Evolutionary conservation across 2,113 vertebrate genomes (phyloP).

Genomic region (Gopherus evgoodei): DNA sequence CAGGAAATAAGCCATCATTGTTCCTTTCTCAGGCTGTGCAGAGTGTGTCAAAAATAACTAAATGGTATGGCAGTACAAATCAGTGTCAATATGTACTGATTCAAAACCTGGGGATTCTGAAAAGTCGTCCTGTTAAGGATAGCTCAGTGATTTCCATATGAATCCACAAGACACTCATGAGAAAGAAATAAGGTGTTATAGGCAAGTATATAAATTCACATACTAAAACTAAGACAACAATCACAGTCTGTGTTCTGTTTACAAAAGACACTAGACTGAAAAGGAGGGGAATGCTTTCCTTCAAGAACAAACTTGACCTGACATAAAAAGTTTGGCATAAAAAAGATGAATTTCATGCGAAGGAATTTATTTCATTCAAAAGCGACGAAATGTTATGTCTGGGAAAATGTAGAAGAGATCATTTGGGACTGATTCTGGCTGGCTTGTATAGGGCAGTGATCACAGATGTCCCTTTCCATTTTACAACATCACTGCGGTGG

Average conservation of each 20-base stretch:
- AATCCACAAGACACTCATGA: neutral
- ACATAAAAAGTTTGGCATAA: neutral
- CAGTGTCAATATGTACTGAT: neutral
- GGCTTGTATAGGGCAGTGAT: constrained; percentile 10
- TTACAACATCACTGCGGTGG: constrained; percentile 3
- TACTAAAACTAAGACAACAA: neutral
- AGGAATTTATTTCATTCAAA: constrained; percentile 37
- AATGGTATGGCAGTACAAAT: neutral
- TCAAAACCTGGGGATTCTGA: neutral
- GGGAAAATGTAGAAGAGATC: constrained; percentile 34
- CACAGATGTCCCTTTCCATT: constrained; percentile 49
- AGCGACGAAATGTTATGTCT: constrained; percentile 64
- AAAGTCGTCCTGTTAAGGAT: neutral
- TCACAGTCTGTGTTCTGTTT: neutral
- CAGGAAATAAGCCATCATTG: neutral
- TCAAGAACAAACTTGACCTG: constrained; percentile 18
- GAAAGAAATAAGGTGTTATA: neutral
- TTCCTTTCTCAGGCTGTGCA: neutral
- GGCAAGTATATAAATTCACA: neutral
- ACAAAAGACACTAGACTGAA: neutral
- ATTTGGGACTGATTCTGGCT: constrained; percentile 13
- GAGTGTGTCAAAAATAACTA: neutral
- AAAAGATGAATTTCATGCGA: constrained; percentile 41
- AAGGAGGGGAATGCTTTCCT: neutral
- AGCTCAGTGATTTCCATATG: neutral